A percentile compares a stretch with the other conserved stretches of the same genome.
Evolutionary conservation across 2,797 vertebrate species (phyloP).

Genomic region (Neostethus bicornis): DNA sequence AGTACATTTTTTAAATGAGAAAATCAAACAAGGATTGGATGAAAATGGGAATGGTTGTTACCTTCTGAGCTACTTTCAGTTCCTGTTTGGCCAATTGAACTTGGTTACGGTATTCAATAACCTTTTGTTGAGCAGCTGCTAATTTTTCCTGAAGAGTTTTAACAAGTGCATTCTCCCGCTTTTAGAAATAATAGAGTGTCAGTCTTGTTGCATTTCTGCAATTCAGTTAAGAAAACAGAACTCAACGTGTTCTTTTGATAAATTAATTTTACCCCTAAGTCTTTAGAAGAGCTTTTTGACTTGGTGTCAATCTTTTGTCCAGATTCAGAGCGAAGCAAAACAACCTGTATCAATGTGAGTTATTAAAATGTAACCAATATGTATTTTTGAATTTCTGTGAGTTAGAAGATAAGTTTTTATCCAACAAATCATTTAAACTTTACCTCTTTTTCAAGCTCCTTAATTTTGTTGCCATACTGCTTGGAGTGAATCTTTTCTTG

Average conservation of each 20-base stretch:
- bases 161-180: constrained; percentile 77
- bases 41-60: constrained; percentile 41
- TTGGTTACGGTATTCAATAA: constrained; percentile 90
- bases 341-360: constrained; percentile 57
- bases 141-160: constrained; percentile 89
- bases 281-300: constrained; percentile 52
- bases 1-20: background rate
- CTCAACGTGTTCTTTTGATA: background rate
- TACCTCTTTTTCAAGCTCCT: constrained; percentile 90
- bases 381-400: background rate
- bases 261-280: constrained; percentile 69
- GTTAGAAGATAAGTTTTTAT: background rate
- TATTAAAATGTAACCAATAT: background rate
- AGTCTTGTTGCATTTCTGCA: too few relatives aligned
- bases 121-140: constrained; percentile 84
- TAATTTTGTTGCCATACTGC: constrained; percentile 82
- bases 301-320: constrained; percentile 58
- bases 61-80: constrained; percentile 92
- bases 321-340: constrained; percentile 26
- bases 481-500: constrained; percentile 84
- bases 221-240: too few relatives aligned
- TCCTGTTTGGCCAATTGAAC: constrained; percentile 88
- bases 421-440: background rate
- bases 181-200: constrained; percentile 33
- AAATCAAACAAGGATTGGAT: background rate